These are phyloP conservation scores for Apteryx owenii DNA, from an alignment of 2,113 vertebrate species.

Conservation along the genomic window DNA sequence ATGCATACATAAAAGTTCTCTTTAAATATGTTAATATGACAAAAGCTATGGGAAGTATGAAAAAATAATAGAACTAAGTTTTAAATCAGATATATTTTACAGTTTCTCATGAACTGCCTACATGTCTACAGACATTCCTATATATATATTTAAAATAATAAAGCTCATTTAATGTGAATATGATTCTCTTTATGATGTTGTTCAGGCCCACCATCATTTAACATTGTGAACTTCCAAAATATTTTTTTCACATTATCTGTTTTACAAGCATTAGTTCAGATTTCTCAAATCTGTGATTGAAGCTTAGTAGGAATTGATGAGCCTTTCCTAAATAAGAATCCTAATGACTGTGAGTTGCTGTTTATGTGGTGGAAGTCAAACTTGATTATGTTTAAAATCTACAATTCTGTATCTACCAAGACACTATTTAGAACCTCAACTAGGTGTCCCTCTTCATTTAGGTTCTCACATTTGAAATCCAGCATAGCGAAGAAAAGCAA, in stretches of 20 bases:
- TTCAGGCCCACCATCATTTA: neutral
- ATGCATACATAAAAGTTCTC: neutral
- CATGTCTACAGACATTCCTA: neutral
- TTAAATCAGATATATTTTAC: neutral
- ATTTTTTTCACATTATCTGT: neutral
- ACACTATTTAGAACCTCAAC: neutral
- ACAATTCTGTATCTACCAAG: neutral
- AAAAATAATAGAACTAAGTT: neutral
- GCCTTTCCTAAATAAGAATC: conserved; percentile 11
- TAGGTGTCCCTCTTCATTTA: conserved; percentile 13
- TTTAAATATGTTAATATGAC: neutral
- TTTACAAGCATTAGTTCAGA: neutral
- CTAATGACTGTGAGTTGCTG: neutral
- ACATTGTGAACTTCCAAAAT: neutral
- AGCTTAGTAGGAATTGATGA: conserved; percentile 28
- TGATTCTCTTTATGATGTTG: neutral
- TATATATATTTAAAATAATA: conserved; percentile 12
- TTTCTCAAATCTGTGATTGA: conserved; percentile 19
- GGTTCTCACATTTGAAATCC: conserved; percentile 27
- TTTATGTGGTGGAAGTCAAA: conserved; percentile 24
- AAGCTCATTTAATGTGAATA: neutral
- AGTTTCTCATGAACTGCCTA: neutral
- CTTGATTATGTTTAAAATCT: conserved; percentile 37
- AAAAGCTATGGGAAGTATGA: neutral
- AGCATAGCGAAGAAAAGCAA: neutral